Percentiles rank a stretch among this genome's conserved stretches.
These are phyloP conservation scores for Hippoglossus hippoglossus DNA, from an alignment of 2,797 vertebrate genomes.

Conservation along the genomic window DNA sequence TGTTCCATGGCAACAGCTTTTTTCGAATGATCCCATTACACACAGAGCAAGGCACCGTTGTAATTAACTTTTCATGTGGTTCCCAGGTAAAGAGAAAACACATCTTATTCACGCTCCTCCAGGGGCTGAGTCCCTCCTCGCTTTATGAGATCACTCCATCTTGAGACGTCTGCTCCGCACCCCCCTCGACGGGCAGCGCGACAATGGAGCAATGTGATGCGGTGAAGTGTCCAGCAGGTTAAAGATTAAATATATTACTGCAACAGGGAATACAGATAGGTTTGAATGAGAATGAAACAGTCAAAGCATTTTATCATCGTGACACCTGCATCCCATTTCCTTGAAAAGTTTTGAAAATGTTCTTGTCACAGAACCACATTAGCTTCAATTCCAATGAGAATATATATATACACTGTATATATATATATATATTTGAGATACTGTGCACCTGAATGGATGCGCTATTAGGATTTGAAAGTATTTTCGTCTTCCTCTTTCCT, in stretches of 20 bases:
- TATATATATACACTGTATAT: background rate
- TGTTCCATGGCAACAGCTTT: constrained; percentile 23
- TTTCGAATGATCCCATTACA: constrained; percentile 43
- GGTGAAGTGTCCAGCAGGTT: constrained; percentile 28
- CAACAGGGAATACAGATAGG: constrained; percentile 10
- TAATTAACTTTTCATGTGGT: constrained; percentile 68
- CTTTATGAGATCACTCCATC: constrained; percentile 75
- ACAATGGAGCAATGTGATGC: constrained; percentile 20
- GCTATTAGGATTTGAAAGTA: background rate
- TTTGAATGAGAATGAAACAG: constrained; percentile 17
- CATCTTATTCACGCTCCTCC: constrained; percentile 50
- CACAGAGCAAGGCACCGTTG: constrained; percentile 25
- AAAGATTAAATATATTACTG: background rate
- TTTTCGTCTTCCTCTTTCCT: no score
- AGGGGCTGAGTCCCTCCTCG: constrained; percentile 41
- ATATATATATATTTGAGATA: background rate
- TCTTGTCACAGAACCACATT: no score
- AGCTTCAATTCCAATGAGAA: no score
- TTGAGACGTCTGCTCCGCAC: constrained; percentile 25
- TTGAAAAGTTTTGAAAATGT: no score
- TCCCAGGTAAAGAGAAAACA: constrained; percentile 39
- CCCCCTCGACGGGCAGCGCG: background rate
- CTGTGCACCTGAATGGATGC: background rate
- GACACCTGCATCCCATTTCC: no score
- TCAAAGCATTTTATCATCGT: no score